Evolutionary conservation across 2,888 invertebrate genomes (phyloP).

Genomic region (Drosophila anceps): DNA sequence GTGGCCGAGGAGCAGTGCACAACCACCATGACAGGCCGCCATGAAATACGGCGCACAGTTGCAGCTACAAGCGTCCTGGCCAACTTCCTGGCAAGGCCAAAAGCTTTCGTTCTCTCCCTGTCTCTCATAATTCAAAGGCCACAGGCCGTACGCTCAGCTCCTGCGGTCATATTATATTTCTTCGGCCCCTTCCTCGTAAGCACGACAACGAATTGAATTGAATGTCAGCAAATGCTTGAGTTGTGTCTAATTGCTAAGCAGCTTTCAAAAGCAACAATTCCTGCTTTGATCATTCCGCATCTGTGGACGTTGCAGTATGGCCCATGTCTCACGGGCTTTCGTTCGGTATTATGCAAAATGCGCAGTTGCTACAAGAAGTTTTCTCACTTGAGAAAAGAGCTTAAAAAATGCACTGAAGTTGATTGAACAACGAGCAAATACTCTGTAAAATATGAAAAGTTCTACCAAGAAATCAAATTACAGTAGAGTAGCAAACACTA

Average conservation of each 20-base stretch:
- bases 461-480: too few species aligned
- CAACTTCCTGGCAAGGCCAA: constrained; percentile 36
- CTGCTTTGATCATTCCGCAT: constrained; percentile 35
- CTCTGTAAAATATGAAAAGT: background rate
- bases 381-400: constrained; percentile 37
- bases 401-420: background rate
- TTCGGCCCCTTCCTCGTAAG: constrained; percentile 9
- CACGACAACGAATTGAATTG: constrained; percentile 41
- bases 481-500: too few species aligned
- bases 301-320: constrained; percentile 24
- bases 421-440: background rate
- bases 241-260: constrained; percentile 61
- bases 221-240: constrained; percentile 28
- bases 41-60: constrained; percentile 54
- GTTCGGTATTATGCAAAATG: constrained; percentile 51
- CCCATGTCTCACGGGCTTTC: constrained; percentile 24
- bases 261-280: constrained; percentile 37
- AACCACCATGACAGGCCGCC: constrained; percentile 36
- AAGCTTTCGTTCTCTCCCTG: constrained; percentile 18
- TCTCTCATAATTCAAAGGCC: constrained; percentile 57
- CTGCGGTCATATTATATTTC: constrained; percentile 42
- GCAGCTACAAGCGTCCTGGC: constrained; percentile 28
- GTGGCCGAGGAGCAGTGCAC: constrained; percentile 41
- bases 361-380: constrained; percentile 59
- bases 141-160: constrained; percentile 21